phyloP scores from a whole-genome alignment of 2,113 vertebrate species.

The Leptocoma aspasia region DNA sequence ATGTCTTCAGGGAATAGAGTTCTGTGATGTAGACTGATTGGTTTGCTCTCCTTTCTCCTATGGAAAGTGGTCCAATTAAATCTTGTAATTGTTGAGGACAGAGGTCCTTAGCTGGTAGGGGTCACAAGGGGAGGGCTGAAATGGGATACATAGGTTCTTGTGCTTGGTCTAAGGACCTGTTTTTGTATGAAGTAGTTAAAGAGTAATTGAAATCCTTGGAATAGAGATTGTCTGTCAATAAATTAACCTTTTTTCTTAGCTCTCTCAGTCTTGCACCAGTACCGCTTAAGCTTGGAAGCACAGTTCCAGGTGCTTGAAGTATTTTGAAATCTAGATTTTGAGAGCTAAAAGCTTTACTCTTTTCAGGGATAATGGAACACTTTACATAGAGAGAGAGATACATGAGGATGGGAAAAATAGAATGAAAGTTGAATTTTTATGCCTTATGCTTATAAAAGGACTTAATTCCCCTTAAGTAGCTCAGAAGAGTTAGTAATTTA shows the following conservation, averaged over 20 bases:
- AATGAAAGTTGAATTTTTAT: neutral
- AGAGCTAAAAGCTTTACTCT: neutral
- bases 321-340: neutral
- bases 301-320: neutral
- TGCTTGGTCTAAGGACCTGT: neutral
- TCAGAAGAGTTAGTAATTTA: neutral
- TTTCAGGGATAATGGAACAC: neutral
- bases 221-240: neutral
- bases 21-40: neutral
- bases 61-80: neutral
- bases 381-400: neutral
- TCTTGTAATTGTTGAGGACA: neutral
- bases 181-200: neutral
- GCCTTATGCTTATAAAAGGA: neutral
- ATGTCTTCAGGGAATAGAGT: neutral
- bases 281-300: neutral
- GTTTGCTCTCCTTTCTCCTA: neutral
- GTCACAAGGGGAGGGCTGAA: neutral
- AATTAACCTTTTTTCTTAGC: neutral
- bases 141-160: neutral
- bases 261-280: neutral
- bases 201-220: neutral
- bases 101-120: neutral
- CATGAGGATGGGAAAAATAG: neutral
- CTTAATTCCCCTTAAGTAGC: neutral